Conservation (phyloP, 2,797 vertebrate genomes). For the Tragelaphus eurycerus region DNA sequence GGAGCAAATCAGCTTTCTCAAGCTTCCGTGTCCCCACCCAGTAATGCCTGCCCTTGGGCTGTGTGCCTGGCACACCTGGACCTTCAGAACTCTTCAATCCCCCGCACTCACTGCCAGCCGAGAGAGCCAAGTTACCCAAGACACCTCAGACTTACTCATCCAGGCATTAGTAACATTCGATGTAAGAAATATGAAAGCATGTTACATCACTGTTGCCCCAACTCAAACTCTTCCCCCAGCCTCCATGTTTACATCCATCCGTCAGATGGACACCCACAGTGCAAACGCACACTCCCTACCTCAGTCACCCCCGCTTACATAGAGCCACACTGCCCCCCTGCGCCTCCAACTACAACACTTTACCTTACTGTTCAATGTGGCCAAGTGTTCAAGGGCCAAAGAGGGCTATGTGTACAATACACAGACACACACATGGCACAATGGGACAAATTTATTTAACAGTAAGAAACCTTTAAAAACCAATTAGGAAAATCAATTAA, state of each 20-base stretch:
- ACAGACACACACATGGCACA: not conserved
- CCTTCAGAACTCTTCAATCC: not conserved
- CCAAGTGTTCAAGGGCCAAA: not conserved
- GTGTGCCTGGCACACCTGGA: not conserved
- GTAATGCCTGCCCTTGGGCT: not conserved
- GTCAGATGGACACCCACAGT: not conserved
- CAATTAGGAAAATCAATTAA: not conserved
- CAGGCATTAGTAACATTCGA: not conserved
- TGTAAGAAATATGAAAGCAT: not conserved
- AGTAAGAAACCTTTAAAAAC: not conserved
- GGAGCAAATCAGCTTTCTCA: not conserved
- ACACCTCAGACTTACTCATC: not conserved
- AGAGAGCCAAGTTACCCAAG: not conserved
- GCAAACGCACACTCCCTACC: not conserved
- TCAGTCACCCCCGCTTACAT: not conserved
- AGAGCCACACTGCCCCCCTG: not conserved
- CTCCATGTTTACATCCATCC: not conserved
- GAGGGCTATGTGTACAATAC: fast-evolving
- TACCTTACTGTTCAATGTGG: not conserved
- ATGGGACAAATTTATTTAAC: not conserved
- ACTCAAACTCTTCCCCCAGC: not conserved
- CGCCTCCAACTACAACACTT: not conserved
- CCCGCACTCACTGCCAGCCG: not conserved
- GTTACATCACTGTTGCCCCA: not conserved
- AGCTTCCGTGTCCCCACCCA: not conserved